Base-by-base conservation (phyloP, 2,888 invertebrate genomes). In the Caenorhabditis imperialis region DNA sequence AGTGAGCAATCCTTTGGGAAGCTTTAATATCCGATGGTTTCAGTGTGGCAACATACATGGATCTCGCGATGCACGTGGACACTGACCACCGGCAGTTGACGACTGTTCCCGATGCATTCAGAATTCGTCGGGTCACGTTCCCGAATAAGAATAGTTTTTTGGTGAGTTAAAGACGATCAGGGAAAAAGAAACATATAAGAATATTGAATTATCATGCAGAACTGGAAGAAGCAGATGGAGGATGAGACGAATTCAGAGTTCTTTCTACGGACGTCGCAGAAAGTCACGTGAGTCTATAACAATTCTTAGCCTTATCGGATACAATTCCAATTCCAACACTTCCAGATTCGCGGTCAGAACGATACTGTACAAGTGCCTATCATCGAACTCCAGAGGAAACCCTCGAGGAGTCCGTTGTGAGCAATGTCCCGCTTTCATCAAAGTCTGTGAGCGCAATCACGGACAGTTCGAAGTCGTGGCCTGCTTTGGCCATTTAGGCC, bases 401-500 rank as follows among this genome's bases (percentile, higher is more conserved):
- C n/a, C 58, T 14, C 57, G 54, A 22, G 51, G 54, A 23, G 42
- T 33, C 25, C 23, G 54, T 18, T 70, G 70, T 45, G 77, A 72
- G n/a, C 79, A 79, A 23, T 79, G 79, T 60, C 77, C 79, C 1
- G 67, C 79, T 3, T 79, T 79, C 38, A 75, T 79, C 14, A 57
- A 76, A 33, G 74, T 62, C 14, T 63, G 76, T 33, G 67, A 67
- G 30, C n/a, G 79, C 12, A 57, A 55, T 7, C 60, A 54, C 40
- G 79, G 79, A 10, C 57, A 58, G 16, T 61, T 38, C 33, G 79
- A 79, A 40, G 75, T 71, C 2, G 79, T 79, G 18, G 79, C 79
- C 7, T 79, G 79, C 33, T 79, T 79, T 23, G 79, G 79, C 12
- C 79, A 79, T 57, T 44, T 79, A 12, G 79, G 79, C 20, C 79